Evolutionary conservation across 2,888 invertebrate species (phyloP).

Genomic region (Timema cristinae): DNA sequence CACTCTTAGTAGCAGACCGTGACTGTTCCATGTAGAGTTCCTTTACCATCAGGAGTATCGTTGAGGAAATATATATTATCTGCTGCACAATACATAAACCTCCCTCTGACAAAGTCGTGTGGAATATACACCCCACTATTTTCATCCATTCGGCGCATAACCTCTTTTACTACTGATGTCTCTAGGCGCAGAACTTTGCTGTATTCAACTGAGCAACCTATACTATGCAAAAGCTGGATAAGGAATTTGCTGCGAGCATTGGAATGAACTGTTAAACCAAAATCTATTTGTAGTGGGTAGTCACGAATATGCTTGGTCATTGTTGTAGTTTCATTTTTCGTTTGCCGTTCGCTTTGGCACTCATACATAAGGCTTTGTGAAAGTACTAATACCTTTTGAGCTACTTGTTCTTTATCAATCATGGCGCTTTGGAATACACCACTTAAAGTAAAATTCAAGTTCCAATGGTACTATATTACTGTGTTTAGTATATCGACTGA

Average conservation of each 20-base stretch:
- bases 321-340: neutral
- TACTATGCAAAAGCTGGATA: conserved; percentile 20
- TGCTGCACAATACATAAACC: conserved; percentile 25
- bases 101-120: conserved; percentile 20
- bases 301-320: conserved; percentile 3
- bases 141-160: conserved; percentile 17
- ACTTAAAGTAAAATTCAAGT: neutral
- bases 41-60: conserved; percentile 25
- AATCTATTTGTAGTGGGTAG: conserved; percentile 3
- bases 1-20: conserved; percentile 23
- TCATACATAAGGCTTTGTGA: conserved; percentile 15
- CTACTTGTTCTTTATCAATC: neutral
- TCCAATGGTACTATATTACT: neutral
- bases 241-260: conserved; percentile 11
- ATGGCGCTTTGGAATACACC: neutral
- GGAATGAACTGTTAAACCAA: conserved; percentile 13
- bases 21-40: conserved; percentile 25
- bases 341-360: conserved; percentile 4
- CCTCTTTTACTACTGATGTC: conserved; percentile 18
- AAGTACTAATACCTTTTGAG: conserved; percentile 12
- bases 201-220: conserved; percentile 19
- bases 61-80: conserved; percentile 27
- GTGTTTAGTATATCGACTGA: neutral
- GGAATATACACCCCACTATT: conserved; percentile 22
- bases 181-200: conserved; percentile 18